Evolutionary conservation across 2,797 vertebrate genomes (phyloP).

Genomic region (Staurois parvus): DNA sequence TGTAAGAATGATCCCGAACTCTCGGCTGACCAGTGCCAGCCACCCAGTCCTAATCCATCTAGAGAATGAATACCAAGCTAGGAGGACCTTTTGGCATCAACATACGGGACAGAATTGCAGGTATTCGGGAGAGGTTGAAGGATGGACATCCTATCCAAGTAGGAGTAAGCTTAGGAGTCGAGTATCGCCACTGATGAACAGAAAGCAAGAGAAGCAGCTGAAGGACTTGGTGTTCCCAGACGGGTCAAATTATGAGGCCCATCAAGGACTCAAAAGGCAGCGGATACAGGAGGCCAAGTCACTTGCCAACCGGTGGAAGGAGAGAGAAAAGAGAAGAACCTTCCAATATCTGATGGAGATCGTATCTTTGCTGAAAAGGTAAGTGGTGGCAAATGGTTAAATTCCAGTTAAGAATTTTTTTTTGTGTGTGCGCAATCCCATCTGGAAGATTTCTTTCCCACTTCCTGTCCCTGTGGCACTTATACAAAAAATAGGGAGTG

Average conservation of each 20-base stretch:
- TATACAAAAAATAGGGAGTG: too few relatives aligned
- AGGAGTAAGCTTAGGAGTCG: not conserved
- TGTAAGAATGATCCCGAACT: constrained; percentile 31
- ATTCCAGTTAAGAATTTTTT: too few relatives aligned
- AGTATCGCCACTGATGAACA: rapidly evolving
- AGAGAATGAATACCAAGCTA: constrained; percentile 16
- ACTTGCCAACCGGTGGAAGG: constrained; percentile 22
- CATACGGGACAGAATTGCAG: not conserved
- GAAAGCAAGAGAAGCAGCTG: not conserved
- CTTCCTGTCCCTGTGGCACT: too few relatives aligned
- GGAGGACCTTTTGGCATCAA: constrained; percentile 8
- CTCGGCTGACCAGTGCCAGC: constrained; percentile 1
- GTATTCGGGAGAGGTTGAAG: not conserved
- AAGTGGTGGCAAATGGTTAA: not conserved
- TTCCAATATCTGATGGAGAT: constrained; percentile 78
- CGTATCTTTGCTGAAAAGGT: constrained; percentile 90
- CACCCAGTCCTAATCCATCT: constrained; percentile 12
- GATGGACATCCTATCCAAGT: not conserved
- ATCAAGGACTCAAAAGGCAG: constrained; percentile 61
- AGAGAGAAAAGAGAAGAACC: not conserved
- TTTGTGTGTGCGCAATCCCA: too few relatives aligned
- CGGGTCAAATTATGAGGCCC: not conserved
- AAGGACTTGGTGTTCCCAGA: not conserved
- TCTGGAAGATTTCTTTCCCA: too few relatives aligned
- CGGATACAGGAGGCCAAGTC: constrained; percentile 59